phyloP scores from a whole-genome alignment of 2,888 invertebrate genomes.

The Eulithis testata region DNA sequence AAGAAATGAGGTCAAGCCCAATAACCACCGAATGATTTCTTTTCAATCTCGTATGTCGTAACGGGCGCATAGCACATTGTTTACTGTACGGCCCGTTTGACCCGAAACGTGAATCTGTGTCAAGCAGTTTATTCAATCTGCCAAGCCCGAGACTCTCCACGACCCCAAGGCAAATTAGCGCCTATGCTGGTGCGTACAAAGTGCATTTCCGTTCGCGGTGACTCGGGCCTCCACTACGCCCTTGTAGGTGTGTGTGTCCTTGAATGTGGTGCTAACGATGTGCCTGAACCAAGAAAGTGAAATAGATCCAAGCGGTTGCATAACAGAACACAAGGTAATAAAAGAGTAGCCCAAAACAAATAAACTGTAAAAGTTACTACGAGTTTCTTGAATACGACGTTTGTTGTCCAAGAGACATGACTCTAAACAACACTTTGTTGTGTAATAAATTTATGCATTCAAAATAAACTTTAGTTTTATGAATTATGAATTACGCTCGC shows the following conservation, averaged over 20 bases:
- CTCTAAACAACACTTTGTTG: background rate
- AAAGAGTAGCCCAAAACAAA: background rate
- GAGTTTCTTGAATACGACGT: too few relatives aligned
- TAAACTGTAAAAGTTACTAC: too few relatives aligned
- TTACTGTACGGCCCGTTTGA: slow-evolving; percentile 75
- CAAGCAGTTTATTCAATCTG: slow-evolving; percentile 85
- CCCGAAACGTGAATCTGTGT: slow-evolving; percentile 84
- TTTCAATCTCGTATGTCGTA: slow-evolving; percentile 66
- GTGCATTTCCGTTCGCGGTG: slow-evolving; percentile 49
- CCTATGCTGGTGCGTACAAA: slow-evolving; percentile 51
- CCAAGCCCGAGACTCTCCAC: slow-evolving; percentile 63
- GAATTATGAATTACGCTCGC: too few relatives aligned
- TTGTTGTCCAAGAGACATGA: too few relatives aligned
- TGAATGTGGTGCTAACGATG: slow-evolving; percentile 70
- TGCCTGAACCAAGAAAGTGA: slow-evolving; percentile 53
- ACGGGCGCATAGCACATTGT: slow-evolving; percentile 66
- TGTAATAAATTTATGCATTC: slow-evolving; percentile 6
- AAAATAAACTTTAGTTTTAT: background rate
- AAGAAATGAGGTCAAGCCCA: slow-evolving; percentile 20
- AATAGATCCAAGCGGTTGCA: slow-evolving; percentile 36
- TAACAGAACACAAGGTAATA: slow-evolving; percentile 5
- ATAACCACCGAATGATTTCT: slow-evolving; percentile 44
- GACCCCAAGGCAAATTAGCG: slow-evolving; percentile 54
- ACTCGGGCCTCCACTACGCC: slow-evolving; percentile 54
- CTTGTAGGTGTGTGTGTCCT: slow-evolving; percentile 75